These are phyloP conservation scores for Mesoligia furuncula DNA, from an alignment of 2,888 invertebrate species.

Conservation along the genomic window DNA sequence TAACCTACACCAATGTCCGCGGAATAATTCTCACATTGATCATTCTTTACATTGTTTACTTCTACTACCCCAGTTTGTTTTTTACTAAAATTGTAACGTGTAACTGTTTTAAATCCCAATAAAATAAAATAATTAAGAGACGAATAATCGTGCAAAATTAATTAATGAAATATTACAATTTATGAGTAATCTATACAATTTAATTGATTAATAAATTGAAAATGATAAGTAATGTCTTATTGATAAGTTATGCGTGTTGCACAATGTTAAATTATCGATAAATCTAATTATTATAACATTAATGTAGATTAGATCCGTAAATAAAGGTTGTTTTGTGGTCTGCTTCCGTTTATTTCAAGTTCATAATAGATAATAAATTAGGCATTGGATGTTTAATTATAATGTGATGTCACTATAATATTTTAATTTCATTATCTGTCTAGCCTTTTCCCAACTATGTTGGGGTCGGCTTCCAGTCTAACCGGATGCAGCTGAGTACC, in stretches of 20 bases:
- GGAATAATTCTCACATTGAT: too few relatives aligned
- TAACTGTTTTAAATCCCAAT: too few relatives aligned
- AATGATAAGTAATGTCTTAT: constrained; percentile 6
- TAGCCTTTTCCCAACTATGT: too few relatives aligned
- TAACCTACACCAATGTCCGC: too few relatives aligned
- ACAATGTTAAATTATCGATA: not conserved
- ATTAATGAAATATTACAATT: constrained; percentile 20
- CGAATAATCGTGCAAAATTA: not conserved
- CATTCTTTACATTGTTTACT: too few relatives aligned
- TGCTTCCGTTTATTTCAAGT: not conserved
- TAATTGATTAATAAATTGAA: constrained; percentile 21
- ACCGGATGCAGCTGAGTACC: too few relatives aligned
- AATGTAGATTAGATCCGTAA: constrained; percentile 17
- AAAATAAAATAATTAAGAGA: too few relatives aligned
- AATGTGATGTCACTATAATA: not conserved
- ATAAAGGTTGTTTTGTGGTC: constrained; percentile 11
- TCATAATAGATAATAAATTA: constrained; percentile 8
- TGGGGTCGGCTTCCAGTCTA: too few relatives aligned
- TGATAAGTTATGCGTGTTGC: constrained; percentile 1
- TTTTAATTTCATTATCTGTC: not conserved
- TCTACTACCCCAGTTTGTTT: too few relatives aligned
- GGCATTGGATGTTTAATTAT: not conserved
- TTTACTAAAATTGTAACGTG: too few relatives aligned
- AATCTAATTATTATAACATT: constrained; percentile 29
- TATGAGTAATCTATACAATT: constrained; percentile 1